Evolutionary conservation across 2,888 invertebrate genomes (phyloP), one percentile per base, ranked within the genome.

Genomic region (Cantharis nigra): DNA sequence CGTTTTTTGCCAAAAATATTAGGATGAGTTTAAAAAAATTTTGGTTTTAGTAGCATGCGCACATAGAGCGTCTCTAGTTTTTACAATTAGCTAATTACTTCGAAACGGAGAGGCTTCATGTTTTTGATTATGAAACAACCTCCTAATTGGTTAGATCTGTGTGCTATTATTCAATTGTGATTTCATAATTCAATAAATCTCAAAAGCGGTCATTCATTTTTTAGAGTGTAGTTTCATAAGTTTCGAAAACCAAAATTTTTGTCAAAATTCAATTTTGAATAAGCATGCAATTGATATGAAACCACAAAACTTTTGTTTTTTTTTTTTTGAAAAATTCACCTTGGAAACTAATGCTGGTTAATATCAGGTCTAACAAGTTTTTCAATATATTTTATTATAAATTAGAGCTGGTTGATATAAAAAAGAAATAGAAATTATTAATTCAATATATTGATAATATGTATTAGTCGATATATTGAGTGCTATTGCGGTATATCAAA

Each of bases 1-100:
- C 78, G 70, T 13, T 49, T 18, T 70, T 77, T 67, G 18, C 69
- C 69, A 65, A 49, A 72, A 23, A 30, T 4, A 4, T 65, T 65
- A 65, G 18, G 18, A 11, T 13, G 65, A 65, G 11, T 65, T 65
- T 3, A 23, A 2, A 10, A 5, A 65, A 65, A 65, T 23, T 62
- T 67, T 69, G 30, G 16, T 74, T 74, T 74, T 33, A 65, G 30
- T 69, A 18, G 49, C 70, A 64, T 28, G 70, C 70, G 20, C 9
- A 20, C 13, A 23, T 33, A 69, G 16, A 33, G 5, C 33, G 33
- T 33, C 33, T 13, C 33, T 33, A 13, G 13, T 33, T 33, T 33
- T 33, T n/a, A 13, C 4, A 33, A 13, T 13, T 13, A 13, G 0
- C 2, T 33, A n/a, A 4, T 33, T 1, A 65, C 0, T 16, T 64